These are phyloP conservation scores for Polietes domitor DNA, from an alignment of 2,888 invertebrate genomes.

Conservation along the genomic window DNA sequence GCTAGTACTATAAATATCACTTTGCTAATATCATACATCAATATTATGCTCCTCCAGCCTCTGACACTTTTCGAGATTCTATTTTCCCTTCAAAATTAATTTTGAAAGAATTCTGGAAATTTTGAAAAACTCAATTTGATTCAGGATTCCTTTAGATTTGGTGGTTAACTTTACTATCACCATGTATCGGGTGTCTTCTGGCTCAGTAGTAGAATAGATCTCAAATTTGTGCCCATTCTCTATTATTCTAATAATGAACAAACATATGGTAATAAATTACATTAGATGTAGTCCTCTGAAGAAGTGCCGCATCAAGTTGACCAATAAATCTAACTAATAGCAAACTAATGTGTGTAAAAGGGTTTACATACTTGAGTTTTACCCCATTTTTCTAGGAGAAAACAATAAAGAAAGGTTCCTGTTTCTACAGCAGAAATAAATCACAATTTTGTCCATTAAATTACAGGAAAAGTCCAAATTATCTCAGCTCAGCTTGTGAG, in stretches of 20 bases:
- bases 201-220: too few species aligned
- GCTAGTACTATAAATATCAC: too few species aligned
- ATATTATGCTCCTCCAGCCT: too few species aligned
- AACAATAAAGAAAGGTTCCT: neutral
- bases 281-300: neutral
- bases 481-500: constrained; percentile 70
- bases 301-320: neutral
- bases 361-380: constrained; percentile 1
- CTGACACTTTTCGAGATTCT: too few species aligned
- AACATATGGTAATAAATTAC: constrained; percentile 22
- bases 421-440: constrained; percentile 71
- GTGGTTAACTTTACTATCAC: too few species aligned
- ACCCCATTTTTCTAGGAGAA: constrained; percentile 1
- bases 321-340: constrained; percentile 52
- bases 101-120: too few species aligned
- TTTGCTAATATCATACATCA: too few species aligned
- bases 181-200: too few species aligned
- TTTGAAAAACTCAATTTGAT: too few species aligned
- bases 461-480: constrained; percentile 75
- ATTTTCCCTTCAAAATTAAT: too few species aligned
- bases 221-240: neutral
- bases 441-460: constrained; percentile 72
- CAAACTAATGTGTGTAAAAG: constrained; percentile 15
- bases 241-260: neutral
- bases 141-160: too few species aligned